Evolutionary conservation across 2,113 vertebrate species (phyloP).

Genomic region (Leptosomus discolor): DNA sequence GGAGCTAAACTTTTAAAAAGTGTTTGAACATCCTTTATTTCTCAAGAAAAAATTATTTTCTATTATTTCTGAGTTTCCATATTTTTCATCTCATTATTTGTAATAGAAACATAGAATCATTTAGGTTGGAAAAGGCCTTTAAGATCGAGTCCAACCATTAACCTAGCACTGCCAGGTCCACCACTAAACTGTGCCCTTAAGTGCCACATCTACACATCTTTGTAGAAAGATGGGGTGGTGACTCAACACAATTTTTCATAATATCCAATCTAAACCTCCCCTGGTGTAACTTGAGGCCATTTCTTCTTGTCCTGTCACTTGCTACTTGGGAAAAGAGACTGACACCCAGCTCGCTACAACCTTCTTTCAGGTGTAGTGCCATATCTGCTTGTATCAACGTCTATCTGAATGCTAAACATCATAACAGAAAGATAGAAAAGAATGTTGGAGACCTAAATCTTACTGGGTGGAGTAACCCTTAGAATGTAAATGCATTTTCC

Average conservation of each 20-base stretch:
- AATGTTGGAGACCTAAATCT: background rate
- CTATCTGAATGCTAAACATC: background rate
- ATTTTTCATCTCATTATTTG: background rate
- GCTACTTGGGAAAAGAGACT: background rate
- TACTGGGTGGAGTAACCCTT: background rate
- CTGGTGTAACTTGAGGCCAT: rapidly evolving
- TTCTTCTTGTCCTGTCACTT: background rate
- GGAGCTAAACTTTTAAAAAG: background rate
- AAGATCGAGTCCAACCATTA: background rate
- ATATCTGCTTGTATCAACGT: background rate
- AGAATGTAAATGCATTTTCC: background rate
- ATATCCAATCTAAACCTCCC: background rate
- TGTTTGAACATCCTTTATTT: background rate
- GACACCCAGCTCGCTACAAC: rapidly evolving
- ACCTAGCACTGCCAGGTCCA: background rate
- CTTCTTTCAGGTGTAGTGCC: background rate
- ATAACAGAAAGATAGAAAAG: background rate
- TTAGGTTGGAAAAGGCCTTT: background rate
- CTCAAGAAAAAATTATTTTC: background rate
- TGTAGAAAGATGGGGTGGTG: no score
- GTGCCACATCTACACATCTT: no score
- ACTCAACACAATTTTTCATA: background rate
- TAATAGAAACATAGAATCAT: background rate
- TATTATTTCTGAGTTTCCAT: background rate
- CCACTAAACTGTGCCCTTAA: background rate